These are phyloP conservation scores for Phylloscopus whistleri DNA, from an alignment of 2,113 vertebrate genomes.

Conservation along the genomic window DNA sequence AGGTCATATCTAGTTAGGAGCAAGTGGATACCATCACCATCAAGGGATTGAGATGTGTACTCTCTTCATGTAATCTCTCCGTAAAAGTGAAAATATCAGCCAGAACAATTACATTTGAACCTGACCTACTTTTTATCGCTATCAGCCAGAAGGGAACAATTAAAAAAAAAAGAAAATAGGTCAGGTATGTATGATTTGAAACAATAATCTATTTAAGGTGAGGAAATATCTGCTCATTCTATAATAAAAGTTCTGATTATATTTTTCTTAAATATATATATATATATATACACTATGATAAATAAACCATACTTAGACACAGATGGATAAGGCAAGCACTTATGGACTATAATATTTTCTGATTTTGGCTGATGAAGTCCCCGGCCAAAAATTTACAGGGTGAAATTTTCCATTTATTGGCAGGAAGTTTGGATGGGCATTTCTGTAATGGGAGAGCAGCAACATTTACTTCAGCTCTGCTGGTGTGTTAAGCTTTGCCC, in stretches of 20 bases:
- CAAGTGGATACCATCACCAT: not conserved
- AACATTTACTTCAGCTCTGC: not conserved
- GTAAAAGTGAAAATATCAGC: not conserved
- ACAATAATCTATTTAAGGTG: not conserved
- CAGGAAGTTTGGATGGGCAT: not conserved
- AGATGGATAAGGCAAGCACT: not conserved
- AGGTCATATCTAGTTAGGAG: not conserved
- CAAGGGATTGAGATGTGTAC: not conserved
- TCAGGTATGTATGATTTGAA: not conserved
- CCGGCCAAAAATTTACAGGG: not conserved
- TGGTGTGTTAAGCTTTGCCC: not conserved
- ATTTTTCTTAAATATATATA: not conserved
- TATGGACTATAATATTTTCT: not conserved
- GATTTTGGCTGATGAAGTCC: not conserved
- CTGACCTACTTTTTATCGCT: conserved; percentile 28
- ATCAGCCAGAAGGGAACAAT: not conserved
- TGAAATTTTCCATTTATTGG: not conserved
- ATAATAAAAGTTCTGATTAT: not conserved
- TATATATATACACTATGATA: not conserved
- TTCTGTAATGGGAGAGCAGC: not conserved
- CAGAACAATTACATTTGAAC: conserved; percentile 5
- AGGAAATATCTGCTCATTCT: not conserved
- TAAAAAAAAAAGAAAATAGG: not conserved
- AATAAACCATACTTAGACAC: not conserved
- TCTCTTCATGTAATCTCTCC: not conserved